Evolutionary conservation across 2,113 vertebrate species (phyloP).

Genomic region (Equus przewalskii): DNA sequence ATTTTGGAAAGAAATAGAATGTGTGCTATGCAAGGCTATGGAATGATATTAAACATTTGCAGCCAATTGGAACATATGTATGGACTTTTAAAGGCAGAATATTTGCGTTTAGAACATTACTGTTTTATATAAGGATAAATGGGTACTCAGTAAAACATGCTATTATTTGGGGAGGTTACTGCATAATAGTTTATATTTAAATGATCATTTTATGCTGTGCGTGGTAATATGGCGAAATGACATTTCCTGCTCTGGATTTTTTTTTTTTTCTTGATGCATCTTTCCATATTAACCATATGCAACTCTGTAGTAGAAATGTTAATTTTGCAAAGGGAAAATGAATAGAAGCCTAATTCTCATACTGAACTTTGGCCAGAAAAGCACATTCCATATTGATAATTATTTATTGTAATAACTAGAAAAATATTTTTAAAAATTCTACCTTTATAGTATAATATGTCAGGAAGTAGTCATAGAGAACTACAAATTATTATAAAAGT

Average conservation of each 20-base stretch:
- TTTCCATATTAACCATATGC: background rate
- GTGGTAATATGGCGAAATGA: background rate
- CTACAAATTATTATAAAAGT: background rate
- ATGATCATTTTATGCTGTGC: background rate
- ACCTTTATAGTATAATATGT: background rate
- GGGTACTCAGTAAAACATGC: background rate
- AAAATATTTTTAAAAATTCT: background rate
- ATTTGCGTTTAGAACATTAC: background rate
- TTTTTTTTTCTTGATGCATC: background rate
- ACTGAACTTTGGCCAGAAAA: background rate
- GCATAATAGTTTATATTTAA: conserved; percentile 1
- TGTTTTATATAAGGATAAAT: background rate
- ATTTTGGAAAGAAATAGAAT: background rate
- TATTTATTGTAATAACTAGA: background rate
- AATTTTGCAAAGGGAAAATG: background rate
- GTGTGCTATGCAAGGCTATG: background rate
- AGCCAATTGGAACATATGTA: background rate
- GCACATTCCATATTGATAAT: background rate
- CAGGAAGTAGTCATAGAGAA: background rate
- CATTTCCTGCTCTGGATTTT: background rate
- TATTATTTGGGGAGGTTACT: conserved; percentile 1
- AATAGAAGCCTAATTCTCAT: background rate
- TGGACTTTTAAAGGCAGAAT: background rate
- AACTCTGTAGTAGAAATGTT: conserved; percentile 13
- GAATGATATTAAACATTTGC: conserved; percentile 7